Evolutionary conservation across 2,797 vertebrate genomes (phyloP).

Genomic region (Dendrocincla tyrannina): DNA sequence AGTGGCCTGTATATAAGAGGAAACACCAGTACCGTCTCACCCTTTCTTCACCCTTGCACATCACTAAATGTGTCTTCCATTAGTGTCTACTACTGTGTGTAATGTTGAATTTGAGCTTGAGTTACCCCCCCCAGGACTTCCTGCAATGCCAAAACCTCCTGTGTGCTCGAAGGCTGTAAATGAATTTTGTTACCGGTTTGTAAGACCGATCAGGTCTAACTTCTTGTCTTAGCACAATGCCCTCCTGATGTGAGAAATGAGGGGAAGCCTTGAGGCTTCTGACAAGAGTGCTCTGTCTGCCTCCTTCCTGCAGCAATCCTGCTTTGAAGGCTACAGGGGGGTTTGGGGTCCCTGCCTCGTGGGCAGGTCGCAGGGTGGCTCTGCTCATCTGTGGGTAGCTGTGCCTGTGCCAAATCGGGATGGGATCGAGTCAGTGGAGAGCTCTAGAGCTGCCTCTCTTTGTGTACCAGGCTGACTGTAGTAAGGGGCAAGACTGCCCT

Average conservation of each 20-base stretch:
- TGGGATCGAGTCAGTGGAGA: background rate
- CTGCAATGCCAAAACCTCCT: background rate
- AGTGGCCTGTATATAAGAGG: background rate
- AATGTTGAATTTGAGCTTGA: background rate
- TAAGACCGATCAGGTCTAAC: background rate
- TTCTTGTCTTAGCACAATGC: background rate
- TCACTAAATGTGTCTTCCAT: background rate
- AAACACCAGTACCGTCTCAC: background rate
- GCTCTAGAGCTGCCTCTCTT: background rate
- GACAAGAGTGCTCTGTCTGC: accelerated
- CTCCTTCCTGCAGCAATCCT: accelerated
- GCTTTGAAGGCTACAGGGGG: too few relatives aligned
- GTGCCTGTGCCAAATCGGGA: accelerated
- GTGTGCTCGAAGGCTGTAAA: background rate
- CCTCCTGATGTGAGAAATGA: background rate
- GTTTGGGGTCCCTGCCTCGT: background rate
- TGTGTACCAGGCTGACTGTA: background rate
- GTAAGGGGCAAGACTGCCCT: background rate
- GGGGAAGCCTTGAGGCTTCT: background rate
- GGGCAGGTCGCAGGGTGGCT: accelerated
- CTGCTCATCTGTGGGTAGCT: background rate
- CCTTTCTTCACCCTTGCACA: background rate
- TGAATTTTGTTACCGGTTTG: background rate
- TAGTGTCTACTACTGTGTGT: background rate
- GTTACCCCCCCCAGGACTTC: background rate